These are phyloP conservation scores for Aphaenogaster ashmeadi DNA, from an alignment of 1,140 invertebrate species.

Conservation along the genomic window DNA sequence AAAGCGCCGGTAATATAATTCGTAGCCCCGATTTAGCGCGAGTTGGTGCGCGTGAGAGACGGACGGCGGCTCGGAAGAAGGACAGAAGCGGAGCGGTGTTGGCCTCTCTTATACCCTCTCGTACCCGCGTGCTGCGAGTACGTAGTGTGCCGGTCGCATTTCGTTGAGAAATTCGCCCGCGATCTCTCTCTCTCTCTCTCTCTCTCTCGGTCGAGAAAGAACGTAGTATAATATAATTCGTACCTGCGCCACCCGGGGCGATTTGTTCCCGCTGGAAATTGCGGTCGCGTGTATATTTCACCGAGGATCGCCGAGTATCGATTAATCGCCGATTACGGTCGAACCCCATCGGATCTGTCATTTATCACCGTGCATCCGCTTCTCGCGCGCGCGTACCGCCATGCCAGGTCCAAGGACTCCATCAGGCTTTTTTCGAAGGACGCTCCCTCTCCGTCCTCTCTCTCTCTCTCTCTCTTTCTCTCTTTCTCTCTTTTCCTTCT, in stretches of 20 bases:
- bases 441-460: constrained; percentile 18
- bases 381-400: constrained; percentile 43
- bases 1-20: constrained; percentile 59
- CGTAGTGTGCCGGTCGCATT: constrained; percentile 25
- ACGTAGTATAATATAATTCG: constrained; percentile 60
- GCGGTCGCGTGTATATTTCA: constrained; percentile 65
- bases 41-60: constrained; percentile 22
- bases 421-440: constrained; percentile 57
- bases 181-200: constrained; percentile 17
- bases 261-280: constrained; percentile 67
- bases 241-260: constrained; percentile 59
- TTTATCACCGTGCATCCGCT: constrained; percentile 59
- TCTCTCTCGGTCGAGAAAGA: not conserved
- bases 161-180: constrained; percentile 58
- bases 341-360: constrained; percentile 62
- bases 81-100: constrained; percentile 5
- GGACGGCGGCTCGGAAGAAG: not conserved
- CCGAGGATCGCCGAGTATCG: constrained; percentile 59
- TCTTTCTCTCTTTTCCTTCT: not conserved
- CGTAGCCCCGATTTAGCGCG: constrained; percentile 61
- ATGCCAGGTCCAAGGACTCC: constrained; percentile 58
- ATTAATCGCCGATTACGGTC: constrained; percentile 63
- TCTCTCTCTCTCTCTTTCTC: constrained; percentile 27
- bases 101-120: constrained; percentile 21
- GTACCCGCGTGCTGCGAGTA: not conserved